A percentile compares a stretch with the other conserved stretches of the same genome.
phyloP scores from a whole-genome alignment of 2,888 invertebrate species.

The Punctoribates punctum region DNA sequence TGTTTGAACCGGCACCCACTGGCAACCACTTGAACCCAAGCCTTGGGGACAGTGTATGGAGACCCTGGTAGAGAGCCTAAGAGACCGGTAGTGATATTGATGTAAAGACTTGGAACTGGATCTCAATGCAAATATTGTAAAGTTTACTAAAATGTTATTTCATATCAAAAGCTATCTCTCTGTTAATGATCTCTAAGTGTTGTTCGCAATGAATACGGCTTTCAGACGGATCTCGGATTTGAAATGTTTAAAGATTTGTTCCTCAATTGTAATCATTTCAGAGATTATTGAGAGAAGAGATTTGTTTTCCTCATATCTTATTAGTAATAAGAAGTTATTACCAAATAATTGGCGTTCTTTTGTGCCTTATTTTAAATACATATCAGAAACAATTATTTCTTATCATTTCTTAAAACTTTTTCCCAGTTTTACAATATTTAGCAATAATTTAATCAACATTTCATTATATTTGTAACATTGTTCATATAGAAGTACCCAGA shows the following conservation, averaged over 20 bases:
- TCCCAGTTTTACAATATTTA: slow-evolving; percentile 6
- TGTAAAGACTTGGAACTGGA: background rate
- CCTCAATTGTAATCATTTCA: slow-evolving; percentile 20
- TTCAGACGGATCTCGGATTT: slow-evolving; percentile 31
- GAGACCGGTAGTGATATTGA: background rate
- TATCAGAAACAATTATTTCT: background rate
- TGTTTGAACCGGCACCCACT: background rate
- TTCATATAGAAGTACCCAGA: slow-evolving; percentile 9
- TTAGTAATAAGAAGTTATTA: background rate
- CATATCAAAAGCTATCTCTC: background rate
- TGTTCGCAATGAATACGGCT: slow-evolving; percentile 32
- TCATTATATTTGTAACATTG: background rate
- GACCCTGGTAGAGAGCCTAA: slow-evolving; percentile 24
- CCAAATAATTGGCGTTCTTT: slow-evolving; percentile 9
- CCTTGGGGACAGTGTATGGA: slow-evolving; percentile 16
- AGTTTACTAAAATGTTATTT: background rate
- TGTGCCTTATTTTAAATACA: slow-evolving; percentile 19
- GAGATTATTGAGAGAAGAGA: slow-evolving; percentile 1
- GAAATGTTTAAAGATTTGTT: background rate
- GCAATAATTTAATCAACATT: slow-evolving; percentile 31
- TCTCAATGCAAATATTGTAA: slow-evolving; percentile 14
- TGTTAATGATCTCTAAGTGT: slow-evolving; percentile 25
- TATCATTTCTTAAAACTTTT: background rate
- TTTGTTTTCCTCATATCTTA: background rate
- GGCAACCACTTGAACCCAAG: background rate